Evolutionary conservation across 2,888 invertebrate genomes (phyloP).

Genomic region (Nebria brevicollis): DNA sequence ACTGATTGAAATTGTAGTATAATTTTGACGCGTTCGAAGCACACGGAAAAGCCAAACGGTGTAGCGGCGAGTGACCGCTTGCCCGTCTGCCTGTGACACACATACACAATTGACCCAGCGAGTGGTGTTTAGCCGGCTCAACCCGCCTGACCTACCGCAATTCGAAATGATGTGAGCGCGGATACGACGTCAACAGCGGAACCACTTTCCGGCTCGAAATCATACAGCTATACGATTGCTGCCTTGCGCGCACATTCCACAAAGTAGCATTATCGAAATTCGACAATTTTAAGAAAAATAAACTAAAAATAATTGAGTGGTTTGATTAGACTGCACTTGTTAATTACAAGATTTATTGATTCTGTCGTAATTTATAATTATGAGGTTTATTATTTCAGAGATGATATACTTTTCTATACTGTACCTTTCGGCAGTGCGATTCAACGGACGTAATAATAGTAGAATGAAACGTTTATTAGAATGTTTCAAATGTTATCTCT

Average conservation of each 20-base stretch:
- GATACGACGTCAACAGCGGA: not conserved
- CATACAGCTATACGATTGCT: not conserved
- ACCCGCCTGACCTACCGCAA: not conserved
- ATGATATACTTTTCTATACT: not conserved
- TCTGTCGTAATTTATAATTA: no score
- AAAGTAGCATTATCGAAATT: not conserved
- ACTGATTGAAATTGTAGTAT: not conserved
- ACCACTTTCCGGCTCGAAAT: not conserved
- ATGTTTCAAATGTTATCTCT: not conserved
- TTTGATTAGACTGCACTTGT: no score
- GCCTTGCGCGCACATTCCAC: not conserved
- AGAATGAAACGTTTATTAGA: not conserved
- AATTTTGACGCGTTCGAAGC: not conserved
- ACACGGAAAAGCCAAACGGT: not conserved
- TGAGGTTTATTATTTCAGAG: no score
- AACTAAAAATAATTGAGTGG: not conserved
- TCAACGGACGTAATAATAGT: not conserved
- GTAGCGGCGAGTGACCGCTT: not conserved
- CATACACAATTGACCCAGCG: not conserved
- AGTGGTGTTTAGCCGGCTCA: not conserved
- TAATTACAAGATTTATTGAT: no score
- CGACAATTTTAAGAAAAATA: not conserved
- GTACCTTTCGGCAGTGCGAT: not conserved
- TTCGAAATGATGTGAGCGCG: not conserved
- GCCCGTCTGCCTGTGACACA: not conserved